Evolutionary conservation across 2,888 invertebrate genomes (phyloP).

Genomic region (Caenorhabditis macrosperma): DNA sequence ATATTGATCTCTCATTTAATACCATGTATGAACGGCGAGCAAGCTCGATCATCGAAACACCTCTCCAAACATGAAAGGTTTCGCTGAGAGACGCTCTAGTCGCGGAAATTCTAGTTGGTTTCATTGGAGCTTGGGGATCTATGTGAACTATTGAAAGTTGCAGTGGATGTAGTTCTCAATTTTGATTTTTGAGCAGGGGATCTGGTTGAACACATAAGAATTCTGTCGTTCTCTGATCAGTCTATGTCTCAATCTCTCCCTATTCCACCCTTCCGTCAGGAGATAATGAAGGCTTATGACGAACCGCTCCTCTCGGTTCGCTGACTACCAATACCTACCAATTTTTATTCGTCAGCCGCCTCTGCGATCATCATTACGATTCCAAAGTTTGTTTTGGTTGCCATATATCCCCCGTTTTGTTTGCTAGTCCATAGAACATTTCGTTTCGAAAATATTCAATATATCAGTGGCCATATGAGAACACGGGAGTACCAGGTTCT

Average conservation of each 20-base stretch:
- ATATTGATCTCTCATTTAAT: constrained; percentile 1
- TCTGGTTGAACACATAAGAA: too few relatives aligned
- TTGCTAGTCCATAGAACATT: constrained; percentile 15
- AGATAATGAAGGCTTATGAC: constrained; percentile 29
- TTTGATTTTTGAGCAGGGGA: too few relatives aligned
- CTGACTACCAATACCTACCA: constrained; percentile 13
- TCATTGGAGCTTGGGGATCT: background rate
- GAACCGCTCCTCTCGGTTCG: constrained; percentile 7
- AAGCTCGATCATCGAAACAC: background rate
- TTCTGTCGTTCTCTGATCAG: background rate
- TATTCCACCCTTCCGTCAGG: background rate
- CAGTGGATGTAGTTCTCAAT: too few relatives aligned
- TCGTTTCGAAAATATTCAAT: background rate
- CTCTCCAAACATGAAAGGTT: background rate
- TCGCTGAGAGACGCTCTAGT: background rate
- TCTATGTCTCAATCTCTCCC: background rate
- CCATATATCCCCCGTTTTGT: constrained; percentile 9
- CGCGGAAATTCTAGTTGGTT: background rate
- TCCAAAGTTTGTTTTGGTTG: constrained; percentile 26
- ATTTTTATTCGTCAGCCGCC: background rate
- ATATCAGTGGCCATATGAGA: constrained; percentile 4
- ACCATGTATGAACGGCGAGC: background rate
- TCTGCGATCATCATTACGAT: constrained; percentile 3
- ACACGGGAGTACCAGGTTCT: constrained; percentile 38
- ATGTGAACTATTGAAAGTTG: background rate